Conservation (phyloP, 2,113 vertebrate species). For the Talpa occidentalis region DNA sequence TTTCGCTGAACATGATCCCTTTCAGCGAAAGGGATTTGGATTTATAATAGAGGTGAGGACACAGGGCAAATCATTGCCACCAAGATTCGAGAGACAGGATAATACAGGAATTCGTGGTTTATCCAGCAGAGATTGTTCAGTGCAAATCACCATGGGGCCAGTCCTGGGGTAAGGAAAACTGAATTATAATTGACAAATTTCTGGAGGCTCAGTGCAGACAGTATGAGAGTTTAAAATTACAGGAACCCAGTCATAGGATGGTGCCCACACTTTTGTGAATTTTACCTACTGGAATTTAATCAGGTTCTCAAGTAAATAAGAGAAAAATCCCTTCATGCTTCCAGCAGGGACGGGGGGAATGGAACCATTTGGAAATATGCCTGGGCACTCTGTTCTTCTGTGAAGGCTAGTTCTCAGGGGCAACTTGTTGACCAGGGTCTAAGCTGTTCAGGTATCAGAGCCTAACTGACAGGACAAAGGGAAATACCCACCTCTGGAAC, state of each 20-base stretch:
- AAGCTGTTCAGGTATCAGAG: neutral
- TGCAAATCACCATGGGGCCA: too few species aligned
- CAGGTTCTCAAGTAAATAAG: neutral
- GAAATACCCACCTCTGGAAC: neutral
- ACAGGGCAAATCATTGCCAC: neutral
- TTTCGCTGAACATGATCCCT: too few species aligned
- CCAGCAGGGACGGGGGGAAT: neutral
- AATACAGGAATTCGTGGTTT: too few species aligned
- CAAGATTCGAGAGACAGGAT: neutral
- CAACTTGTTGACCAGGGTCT: neutral
- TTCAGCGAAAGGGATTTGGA: too few species aligned
- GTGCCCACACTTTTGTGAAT: neutral
- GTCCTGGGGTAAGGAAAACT: neutral
- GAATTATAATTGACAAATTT: neutral
- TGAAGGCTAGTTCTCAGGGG: neutral
- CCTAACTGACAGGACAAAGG: neutral
- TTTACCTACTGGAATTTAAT: neutral
- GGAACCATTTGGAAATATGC: neutral
- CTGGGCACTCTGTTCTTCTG: neutral
- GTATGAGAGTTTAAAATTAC: neutral
- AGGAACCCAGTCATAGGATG: neutral
- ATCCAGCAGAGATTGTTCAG: neutral
- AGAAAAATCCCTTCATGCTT: neutral
- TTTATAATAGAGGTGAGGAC: too few species aligned
- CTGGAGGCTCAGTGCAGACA: neutral